phyloP scores from a whole-genome alignment of 2,797 vertebrate species.

The Sciurus carolinensis region DNA sequence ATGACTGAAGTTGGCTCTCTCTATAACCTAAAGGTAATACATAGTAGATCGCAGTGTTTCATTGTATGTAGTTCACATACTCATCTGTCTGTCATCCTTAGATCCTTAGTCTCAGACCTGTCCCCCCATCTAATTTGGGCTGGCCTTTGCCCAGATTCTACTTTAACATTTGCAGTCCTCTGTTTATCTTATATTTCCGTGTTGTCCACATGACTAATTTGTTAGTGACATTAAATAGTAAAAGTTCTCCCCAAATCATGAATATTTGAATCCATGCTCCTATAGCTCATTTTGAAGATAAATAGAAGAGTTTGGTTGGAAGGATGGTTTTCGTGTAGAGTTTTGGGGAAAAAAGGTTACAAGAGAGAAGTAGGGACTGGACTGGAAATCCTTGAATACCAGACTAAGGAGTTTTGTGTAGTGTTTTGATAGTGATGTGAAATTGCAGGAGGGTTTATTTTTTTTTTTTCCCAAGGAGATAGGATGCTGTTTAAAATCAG shows the following conservation, averaged over 20 bases:
- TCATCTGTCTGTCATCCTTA: not conserved
- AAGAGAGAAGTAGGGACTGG: not conserved
- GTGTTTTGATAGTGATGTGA: conserved; percentile 20
- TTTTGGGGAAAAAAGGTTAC: not conserved
- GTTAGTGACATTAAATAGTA: conserved; percentile 32
- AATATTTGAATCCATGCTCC: not conserved
- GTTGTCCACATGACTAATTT: not conserved
- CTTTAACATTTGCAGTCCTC: not conserved
- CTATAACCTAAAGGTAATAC: not conserved
- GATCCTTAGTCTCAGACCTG: not conserved
- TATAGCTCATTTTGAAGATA: conserved; percentile 4
- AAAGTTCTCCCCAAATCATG: not conserved
- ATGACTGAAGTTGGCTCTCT: not conserved
- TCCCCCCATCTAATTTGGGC: not conserved
- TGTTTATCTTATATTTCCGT: conserved; percentile 14
- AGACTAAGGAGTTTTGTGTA: not conserved
- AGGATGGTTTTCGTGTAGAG: not conserved
- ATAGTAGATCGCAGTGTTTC: not conserved
- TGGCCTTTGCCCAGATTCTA: not conserved
- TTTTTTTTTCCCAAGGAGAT: not conserved
- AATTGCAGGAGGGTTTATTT: not conserved
- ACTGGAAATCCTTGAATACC: not conserved
- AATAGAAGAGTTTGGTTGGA: not conserved
- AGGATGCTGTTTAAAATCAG: not conserved
- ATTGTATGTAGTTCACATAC: not conserved